Conservation (phyloP, 2,113 vertebrate genomes). For the Oreochromis tanganicae region DNA sequence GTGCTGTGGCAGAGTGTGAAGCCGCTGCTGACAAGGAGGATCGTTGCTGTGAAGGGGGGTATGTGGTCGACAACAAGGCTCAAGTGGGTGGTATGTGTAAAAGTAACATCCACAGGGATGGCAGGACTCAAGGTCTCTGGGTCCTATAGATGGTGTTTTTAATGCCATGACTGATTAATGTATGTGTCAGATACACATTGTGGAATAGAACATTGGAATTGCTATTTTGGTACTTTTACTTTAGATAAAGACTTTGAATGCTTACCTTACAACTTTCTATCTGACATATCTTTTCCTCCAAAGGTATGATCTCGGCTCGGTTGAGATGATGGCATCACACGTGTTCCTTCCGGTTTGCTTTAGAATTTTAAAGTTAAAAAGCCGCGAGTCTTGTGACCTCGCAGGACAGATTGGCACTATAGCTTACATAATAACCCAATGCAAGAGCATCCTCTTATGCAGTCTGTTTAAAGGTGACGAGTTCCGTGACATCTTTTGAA, state of each 20-base stretch:
- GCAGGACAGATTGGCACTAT: background rate
- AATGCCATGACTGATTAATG: background rate
- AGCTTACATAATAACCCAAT: background rate
- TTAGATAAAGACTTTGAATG: background rate
- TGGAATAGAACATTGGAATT: background rate
- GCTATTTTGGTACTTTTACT: background rate
- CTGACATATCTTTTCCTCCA: background rate
- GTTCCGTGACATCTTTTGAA: constrained; percentile 17
- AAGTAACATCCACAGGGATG: background rate
- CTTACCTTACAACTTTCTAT: background rate
- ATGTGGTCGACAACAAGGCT: background rate
- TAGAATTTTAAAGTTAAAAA: background rate
- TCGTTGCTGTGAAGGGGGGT: background rate
- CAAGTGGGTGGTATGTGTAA: background rate
- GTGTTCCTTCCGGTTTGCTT: background rate
- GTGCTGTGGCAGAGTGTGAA: background rate
- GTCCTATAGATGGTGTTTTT: background rate
- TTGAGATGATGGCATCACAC: background rate
- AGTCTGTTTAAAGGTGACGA: background rate
- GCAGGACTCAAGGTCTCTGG: background rate
- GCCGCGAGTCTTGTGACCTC: background rate
- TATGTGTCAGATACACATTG: background rate
- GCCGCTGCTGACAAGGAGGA: background rate
- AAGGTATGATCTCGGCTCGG: background rate
- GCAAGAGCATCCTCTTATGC: background rate